A percentile compares a stretch with the other conserved stretches of the same genome.
Conservation (phyloP, 2,888 invertebrate species). For the Meandrusa payeni region DNA sequence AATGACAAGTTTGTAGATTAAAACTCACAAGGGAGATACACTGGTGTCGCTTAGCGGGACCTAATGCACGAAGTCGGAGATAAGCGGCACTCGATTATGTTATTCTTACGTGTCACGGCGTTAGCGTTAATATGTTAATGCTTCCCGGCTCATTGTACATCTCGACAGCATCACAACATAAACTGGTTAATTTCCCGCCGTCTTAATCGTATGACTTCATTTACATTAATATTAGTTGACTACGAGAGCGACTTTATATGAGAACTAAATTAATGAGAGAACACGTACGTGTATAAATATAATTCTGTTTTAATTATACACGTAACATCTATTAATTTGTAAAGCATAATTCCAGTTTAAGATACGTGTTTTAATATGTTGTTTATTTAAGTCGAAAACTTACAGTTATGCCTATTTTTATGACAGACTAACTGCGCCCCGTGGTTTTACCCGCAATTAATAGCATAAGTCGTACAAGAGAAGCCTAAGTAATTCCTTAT, state of each 20-base stretch:
- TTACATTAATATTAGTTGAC: slow-evolving; percentile 9
- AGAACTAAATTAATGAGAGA: not conserved
- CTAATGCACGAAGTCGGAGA: slow-evolving; percentile 34
- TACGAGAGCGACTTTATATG: not conserved
- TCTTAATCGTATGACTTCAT: slow-evolving; percentile 16
- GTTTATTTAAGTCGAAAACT: too few species aligned
- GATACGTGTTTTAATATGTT: too few species aligned
- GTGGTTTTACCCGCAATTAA: too few species aligned
- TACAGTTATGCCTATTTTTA: too few species aligned
- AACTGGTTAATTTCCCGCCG: slow-evolving; percentile 16
- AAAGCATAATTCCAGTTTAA: too few species aligned
- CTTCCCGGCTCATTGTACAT: slow-evolving; percentile 21
- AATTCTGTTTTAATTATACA: too few species aligned
- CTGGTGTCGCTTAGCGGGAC: slow-evolving; percentile 30
- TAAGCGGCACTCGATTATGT: slow-evolving; percentile 35
- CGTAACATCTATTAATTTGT: too few species aligned
- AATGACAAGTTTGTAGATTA: slow-evolving; percentile 29
- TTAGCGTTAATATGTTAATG: slow-evolving; percentile 34
- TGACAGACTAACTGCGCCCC: too few species aligned
- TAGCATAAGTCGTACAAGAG: too few species aligned
- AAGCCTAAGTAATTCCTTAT: too few species aligned
- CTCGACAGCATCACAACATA: slow-evolving; percentile 17
- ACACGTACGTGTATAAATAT: not conserved
- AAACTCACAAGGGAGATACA: slow-evolving; percentile 34
- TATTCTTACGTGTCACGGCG: slow-evolving; percentile 31